Base-by-base conservation (phyloP, 2,113 vertebrate genomes). In the Cyprinus carpio region DNA sequence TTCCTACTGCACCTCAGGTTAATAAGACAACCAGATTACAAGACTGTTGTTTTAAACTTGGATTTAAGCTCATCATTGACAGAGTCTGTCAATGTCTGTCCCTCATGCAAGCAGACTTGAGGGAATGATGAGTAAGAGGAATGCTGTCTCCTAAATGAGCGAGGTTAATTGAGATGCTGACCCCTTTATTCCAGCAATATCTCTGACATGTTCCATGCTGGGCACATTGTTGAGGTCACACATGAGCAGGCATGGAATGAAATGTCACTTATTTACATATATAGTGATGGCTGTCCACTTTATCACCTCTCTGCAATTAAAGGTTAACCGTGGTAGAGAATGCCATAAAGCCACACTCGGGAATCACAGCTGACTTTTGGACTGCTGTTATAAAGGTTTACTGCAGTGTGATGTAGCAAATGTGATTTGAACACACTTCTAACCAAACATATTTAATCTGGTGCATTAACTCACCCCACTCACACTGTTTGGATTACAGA, bases 91-190 rank as follows among this genome's bases (percentile, higher is more conserved):
- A 27, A 58, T 40, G 56, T 75, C 67, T 29, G 62, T 83, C 75
- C 86, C 40, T 75, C 72, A 15, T 13, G 15, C 71, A 15, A 11
- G 25, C 31, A 20, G 49, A 74, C 54, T 15, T 27, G 31, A 80
- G 23, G 67, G 84, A 82, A 79, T 34, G 83, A 81, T 87, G 83
- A 75, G 34, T 85, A 82, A 34, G 65, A 81, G 83, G 46, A 85
- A 88, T 85, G 86, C 71, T 78, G 31, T 64, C 13, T 16, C 83
- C 81, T 81, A 71, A 87, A 67, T 64, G 81, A 85, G 16, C n/a
- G 72, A 88, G 90, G 91, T 93, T 91, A 91, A 93, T 93, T 91
- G 84, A 87, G 86, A 92, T 81, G 85, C 43, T 90, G 90, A 90
- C 87, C 89, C 51, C 83, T 62, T 65, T 84, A 82, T 92, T 91